Conservation (phyloP, 2,113 vertebrate species). For the Mesembrinibis cayennensis region DNA sequence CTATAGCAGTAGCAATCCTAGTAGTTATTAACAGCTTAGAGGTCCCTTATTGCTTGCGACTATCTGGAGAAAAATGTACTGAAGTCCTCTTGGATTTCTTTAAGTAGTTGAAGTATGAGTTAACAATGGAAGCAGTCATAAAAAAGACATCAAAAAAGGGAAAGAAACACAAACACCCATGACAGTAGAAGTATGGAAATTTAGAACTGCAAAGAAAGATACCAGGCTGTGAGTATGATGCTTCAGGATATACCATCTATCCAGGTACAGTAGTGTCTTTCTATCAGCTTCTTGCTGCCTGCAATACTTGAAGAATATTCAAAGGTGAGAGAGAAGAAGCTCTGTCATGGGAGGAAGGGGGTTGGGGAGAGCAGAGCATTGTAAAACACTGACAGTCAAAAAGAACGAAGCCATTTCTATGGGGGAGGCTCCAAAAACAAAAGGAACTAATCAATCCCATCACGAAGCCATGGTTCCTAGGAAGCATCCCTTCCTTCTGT, state of each 20-base stretch:
- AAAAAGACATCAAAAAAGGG: neutral
- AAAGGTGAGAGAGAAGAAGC: neutral
- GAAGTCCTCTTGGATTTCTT: neutral
- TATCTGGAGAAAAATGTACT: neutral
- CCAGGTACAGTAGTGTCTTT: neutral
- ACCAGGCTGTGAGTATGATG: neutral
- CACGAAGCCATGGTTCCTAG: neutral
- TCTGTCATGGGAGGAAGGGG: neutral
- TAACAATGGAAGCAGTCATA: neutral
- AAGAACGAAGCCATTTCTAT: neutral
- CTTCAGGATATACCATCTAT: neutral
- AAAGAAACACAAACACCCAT: neutral
- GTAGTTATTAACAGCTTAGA: neutral
- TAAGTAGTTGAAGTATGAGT: neutral
- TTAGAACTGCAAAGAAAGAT: neutral
- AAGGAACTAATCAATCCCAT: neutral
- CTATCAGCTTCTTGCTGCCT: neutral
- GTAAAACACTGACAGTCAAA: neutral
- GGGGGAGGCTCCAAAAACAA: neutral
- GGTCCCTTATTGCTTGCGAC: neutral
- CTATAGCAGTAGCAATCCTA: neutral
- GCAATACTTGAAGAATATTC: neutral
- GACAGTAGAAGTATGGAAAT: neutral
- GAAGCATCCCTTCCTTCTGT: neutral
- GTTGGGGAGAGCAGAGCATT: neutral